Evolutionary conservation across 1,140 invertebrate genomes (phyloP), one percentile per base, ranked within the genome.

Genomic region (Nephila pilipes): DNA sequence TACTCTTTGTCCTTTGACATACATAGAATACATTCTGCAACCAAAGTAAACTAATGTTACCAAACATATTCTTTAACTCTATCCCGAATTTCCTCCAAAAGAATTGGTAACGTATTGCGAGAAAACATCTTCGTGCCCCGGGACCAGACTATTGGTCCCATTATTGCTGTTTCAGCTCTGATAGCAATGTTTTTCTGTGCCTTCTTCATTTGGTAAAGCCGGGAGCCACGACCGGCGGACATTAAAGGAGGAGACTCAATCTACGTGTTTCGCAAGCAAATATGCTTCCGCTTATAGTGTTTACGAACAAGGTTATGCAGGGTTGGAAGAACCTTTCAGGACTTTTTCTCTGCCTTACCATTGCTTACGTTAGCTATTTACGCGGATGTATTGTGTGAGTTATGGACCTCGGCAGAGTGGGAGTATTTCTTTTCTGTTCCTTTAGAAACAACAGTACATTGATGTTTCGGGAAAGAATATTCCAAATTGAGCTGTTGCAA

Each of bases 161-260:
- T 91, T 91, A 91, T 91, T 91, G 89, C 89, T 91, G 89, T 91
- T 91, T 91, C 89, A 91, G 89, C 75, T 79, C 89, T 91, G 89
- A 91, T 91, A 91, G 79, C 79, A 91, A 55, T 83, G 46, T 81
- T 63, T n/a, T 91, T 83, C 89, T 58, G 25, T 60, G 57, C 69
- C 25, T 60, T 63, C 79, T 91, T 91, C 89, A 91, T 91, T 83
- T 91, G 79, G 57, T 10, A 69, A 80, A 90, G 46, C 57, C 65
- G 32, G 46, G 85, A 46, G 69, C 25, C 32, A 63, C 55, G 55
- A 38, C 25, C 57, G 32, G 38, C 63, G 60, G 32, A 29, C 89
- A 81, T 83, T 91, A 83, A 60, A 79, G 22, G 57, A 10, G 32
- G 38, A 46, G 25, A 75, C 22, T 38, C 22, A 4, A 12, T 6